Evolutionary conservation across 64 coral and sea anemone species (phyloP).

Genomic region (Pachyseris speciosa): DNA sequence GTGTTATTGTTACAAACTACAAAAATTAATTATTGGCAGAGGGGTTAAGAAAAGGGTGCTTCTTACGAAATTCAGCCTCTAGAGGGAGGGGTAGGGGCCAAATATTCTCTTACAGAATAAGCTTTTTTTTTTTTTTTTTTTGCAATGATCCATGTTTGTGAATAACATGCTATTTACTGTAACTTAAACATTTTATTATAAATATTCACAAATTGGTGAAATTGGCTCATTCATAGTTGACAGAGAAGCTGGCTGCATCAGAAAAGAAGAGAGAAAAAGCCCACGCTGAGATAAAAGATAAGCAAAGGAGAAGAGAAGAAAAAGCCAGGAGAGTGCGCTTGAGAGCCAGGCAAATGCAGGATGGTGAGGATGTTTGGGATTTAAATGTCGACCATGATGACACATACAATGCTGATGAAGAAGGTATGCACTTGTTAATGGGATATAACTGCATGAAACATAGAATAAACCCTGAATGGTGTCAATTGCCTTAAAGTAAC

Average conservation of each 20-base stretch:
- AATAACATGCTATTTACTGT: neutral
- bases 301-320: slow-evolving; percentile 81
- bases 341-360: slow-evolving; percentile 73
- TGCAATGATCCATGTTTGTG: too few relatives aligned
- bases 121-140: too few relatives aligned
- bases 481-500: too few relatives aligned
- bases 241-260: slow-evolving; percentile 63
- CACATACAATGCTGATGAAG: slow-evolving; percentile 84
- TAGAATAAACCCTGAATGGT: too few relatives aligned
- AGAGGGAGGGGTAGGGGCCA: too few relatives aligned
- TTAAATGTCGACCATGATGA: slow-evolving; percentile 83
- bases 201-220: too few relatives aligned
- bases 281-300: slow-evolving; percentile 70
- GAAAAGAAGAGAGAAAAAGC: slow-evolving; percentile 80
- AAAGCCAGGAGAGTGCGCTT: slow-evolving; percentile 74
- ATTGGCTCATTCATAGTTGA: slow-evolving; percentile 36
- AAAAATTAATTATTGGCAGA: too few relatives aligned
- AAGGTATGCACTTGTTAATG: slow-evolving; percentile 65
- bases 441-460: too few relatives aligned
- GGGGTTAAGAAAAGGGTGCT: too few relatives aligned
- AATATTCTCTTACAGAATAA: too few relatives aligned
- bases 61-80: too few relatives aligned
- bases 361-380: slow-evolving; percentile 62
- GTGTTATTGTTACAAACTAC: too few relatives aligned
- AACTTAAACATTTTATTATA: neutral